Evolutionary conservation across 2,888 invertebrate species (phyloP).

Genomic region (Trichopoda pennipes): DNA sequence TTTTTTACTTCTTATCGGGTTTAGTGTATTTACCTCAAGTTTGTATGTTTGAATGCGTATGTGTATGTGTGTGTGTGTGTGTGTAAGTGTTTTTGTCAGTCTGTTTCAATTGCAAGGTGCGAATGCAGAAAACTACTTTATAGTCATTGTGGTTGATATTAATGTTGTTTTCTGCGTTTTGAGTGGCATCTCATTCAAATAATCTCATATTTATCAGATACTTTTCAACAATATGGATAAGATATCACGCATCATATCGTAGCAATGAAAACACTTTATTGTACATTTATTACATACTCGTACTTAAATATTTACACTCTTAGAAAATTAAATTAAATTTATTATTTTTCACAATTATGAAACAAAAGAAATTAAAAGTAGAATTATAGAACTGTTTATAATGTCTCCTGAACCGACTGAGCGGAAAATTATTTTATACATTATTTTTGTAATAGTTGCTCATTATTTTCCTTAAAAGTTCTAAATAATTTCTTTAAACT

Average conservation of each 20-base stretch:
- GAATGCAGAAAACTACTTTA: constrained; percentile 36
- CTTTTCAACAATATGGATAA: constrained; percentile 38
- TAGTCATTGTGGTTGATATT: constrained; percentile 27
- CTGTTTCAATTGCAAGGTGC: constrained; percentile 6
- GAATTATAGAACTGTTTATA: neutral
- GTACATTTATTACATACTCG: constrained; percentile 3
- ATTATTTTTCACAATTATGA: neutral
- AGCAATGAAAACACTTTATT: constrained; percentile 16
- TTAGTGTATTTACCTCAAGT: constrained; percentile 18
- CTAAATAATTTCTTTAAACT: too few species aligned
- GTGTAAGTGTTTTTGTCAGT: constrained; percentile 1
- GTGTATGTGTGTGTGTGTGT: neutral
- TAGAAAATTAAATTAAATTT: constrained; percentile 1
- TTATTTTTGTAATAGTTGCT: too few species aligned
- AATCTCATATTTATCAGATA: constrained; percentile 44
- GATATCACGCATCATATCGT: constrained; percentile 21
- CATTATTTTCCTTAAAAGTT: too few species aligned
- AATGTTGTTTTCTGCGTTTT: constrained; percentile 31
- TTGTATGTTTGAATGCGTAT: neutral
- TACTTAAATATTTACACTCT: neutral
- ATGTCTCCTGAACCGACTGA: too few species aligned
- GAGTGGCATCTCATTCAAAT: constrained; percentile 45
- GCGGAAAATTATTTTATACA: too few species aligned
- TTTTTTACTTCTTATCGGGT: constrained; percentile 25
- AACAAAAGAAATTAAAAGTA: neutral